Base-by-base conservation (phyloP, 1,140 invertebrate species). In the Drosophila ogumai region DNA sequence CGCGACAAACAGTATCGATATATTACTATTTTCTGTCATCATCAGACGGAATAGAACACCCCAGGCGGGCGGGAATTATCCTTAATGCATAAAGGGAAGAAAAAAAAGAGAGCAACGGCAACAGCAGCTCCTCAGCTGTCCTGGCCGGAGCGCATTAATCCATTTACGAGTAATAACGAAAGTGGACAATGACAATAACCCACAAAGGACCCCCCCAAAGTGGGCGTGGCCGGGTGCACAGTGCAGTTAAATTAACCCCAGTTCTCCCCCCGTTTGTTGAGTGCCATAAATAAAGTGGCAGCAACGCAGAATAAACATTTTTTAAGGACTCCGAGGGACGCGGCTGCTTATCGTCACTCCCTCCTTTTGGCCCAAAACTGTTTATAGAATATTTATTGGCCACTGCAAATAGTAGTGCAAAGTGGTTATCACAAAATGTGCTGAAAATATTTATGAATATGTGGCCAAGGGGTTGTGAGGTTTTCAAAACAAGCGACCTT, bases 381-480 rank as follows among this genome's bases (percentile, higher is more conserved):
- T 61, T 25, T 28, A 13, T 34, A 43, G 56, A 61, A 65, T 61
- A 64, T 44, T 65, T 61, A 65, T 34, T 65, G 56, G 56, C 6
- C 6, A 6, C 7, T 10, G 55, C 36, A 57, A 28, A 57, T 28
- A 41, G 13, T 19, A 25, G 15, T 36, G 34, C 34, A 2, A 55
- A 55, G 34, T 55, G 54, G 34, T 34, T 41, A 40, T 49, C 63
- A 69, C 52, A 56, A 66, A 66, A 55, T 82, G 80, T 75, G 56
- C 69, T 75, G 60, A 76, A 84, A 66, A 58, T 58, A 82, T 75
- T 79, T 71, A 84, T 82, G 81, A 84, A 82, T 80, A 75, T 79
- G 66, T 60, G 59, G 63, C 0, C 13, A 7, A 15, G 2, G 15
- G 25, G 13, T n/a, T 49, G 25, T 28, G 25, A 2, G 28, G 15